These are phyloP conservation scores for Mythimna ferrago DNA, from an alignment of 2,888 invertebrate genomes.

Conservation along the genomic window DNA sequence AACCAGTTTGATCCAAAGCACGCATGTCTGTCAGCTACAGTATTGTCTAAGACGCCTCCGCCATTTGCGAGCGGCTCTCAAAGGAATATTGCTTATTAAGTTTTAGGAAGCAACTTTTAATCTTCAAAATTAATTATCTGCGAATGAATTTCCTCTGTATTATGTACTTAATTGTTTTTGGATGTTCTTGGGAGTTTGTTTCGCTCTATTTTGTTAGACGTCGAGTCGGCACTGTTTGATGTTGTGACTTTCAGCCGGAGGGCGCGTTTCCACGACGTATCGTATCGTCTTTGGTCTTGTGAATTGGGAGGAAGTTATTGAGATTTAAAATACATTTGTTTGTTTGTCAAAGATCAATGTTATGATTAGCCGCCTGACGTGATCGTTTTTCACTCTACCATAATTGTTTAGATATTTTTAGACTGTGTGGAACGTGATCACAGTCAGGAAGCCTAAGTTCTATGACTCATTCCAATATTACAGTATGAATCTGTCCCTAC, in stretches of 20 bases:
- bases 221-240: slow-evolving; percentile 57
- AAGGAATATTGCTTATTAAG: slow-evolving; percentile 62
- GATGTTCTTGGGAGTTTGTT: slow-evolving; percentile 63
- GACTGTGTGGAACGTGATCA: no score
- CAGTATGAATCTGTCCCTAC: neutral
- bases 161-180: slow-evolving; percentile 68
- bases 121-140: slow-evolving; percentile 67
- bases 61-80: slow-evolving; percentile 42
- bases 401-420: neutral
- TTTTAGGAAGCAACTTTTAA: slow-evolving; percentile 62
- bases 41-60: slow-evolving; percentile 20
- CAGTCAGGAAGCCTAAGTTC: no score
- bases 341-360: slow-evolving; percentile 21
- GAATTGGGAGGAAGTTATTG: slow-evolving; percentile 28
- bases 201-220: slow-evolving; percentile 58
- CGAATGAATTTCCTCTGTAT: slow-evolving; percentile 63
- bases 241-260: slow-evolving; percentile 51
- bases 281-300: slow-evolving; percentile 30
- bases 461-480: neutral
- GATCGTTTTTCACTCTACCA: neutral
- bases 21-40: slow-evolving; percentile 5
- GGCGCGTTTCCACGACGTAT: slow-evolving; percentile 30
- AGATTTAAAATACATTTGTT: slow-evolving; percentile 28
- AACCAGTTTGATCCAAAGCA: neutral
- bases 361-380: neutral